Evolutionary conservation across 1,140 invertebrate species (phyloP).

Genomic region (Calephelis virginiensis): DNA sequence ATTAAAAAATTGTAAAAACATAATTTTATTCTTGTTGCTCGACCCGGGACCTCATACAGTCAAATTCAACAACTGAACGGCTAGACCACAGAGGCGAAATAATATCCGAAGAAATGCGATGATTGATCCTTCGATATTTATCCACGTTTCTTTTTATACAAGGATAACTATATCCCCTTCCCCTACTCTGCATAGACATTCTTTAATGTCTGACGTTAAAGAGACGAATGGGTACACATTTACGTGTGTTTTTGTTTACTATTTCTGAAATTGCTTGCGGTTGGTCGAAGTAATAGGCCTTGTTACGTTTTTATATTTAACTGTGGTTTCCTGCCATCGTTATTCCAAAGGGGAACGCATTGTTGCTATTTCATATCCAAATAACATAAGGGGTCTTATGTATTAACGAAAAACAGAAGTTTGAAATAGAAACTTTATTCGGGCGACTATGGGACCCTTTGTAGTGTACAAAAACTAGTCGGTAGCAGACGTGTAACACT

Average conservation of each 20-base stretch:
- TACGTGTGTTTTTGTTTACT: conserved; percentile 72
- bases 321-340: conserved; percentile 63
- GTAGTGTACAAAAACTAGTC: conserved; percentile 73
- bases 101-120: too few species aligned
- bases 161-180: conserved; percentile 55
- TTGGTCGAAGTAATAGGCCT: conserved; percentile 60
- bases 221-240: conserved; percentile 74
- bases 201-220: conserved; percentile 74
- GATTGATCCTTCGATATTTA: conserved; percentile 2
- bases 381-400: conserved; percentile 21
- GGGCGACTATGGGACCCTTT: conserved; percentile 66
- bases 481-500: conserved; percentile 74
- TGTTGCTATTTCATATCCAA: conserved; percentile 19
- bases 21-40: too few species aligned
- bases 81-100: too few species aligned
- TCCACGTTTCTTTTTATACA: conserved; percentile 42
- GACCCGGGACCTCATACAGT: too few species aligned
- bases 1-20: too few species aligned
- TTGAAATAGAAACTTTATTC: conserved; percentile 40
- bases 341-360: conserved; percentile 36
- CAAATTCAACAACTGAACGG: too few species aligned
- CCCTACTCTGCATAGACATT: conserved; percentile 71
- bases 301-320: conserved; percentile 55
- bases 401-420: conserved; percentile 47
- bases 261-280: conserved; percentile 64